A percentile compares a stretch with the other conserved stretches of the same genome.
Evolutionary conservation across 2,113 vertebrate species (phyloP).

Genomic region (Thryonomys swinderianus): DNA sequence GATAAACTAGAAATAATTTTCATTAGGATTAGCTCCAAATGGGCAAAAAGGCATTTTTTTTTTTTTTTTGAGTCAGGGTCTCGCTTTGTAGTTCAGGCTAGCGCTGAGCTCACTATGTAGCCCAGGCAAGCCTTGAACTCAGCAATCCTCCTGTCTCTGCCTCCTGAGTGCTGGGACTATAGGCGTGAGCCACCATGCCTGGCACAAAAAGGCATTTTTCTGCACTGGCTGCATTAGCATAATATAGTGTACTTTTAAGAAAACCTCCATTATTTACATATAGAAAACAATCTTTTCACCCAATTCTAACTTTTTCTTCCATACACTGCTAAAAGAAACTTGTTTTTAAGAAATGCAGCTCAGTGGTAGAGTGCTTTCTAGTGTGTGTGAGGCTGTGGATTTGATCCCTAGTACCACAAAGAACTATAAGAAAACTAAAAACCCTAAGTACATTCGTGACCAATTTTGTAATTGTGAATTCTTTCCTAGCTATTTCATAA

Average conservation of each 20-base stretch:
- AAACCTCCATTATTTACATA: background rate
- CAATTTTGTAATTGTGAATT: constrained; percentile 17
- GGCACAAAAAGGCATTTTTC: background rate
- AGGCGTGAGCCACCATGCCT: too few relatives aligned
- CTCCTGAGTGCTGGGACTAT: too few relatives aligned
- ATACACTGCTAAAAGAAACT: background rate
- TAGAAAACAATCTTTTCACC: constrained; percentile 4
- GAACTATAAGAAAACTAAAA: background rate
- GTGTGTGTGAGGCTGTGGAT: background rate
- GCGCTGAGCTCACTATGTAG: too few relatives aligned
- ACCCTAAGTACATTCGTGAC: background rate
- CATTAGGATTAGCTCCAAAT: constrained; percentile 53
- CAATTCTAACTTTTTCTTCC: constrained; percentile 21
- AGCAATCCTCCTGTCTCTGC: too few relatives aligned
- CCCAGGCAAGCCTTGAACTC: too few relatives aligned
- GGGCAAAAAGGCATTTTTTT: background rate
- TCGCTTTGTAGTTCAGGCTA: too few relatives aligned
- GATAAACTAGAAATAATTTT: constrained; percentile 52
- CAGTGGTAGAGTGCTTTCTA: background rate
- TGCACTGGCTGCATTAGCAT: background rate
- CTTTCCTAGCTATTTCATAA: constrained; percentile 14
- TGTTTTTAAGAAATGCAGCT: background rate
- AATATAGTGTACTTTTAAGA: background rate
- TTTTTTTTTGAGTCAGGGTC: too few relatives aligned
- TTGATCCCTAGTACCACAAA: background rate